Evolutionary conservation across 2,888 invertebrate genomes (phyloP).

Genomic region (Apotomis turbidana): DNA sequence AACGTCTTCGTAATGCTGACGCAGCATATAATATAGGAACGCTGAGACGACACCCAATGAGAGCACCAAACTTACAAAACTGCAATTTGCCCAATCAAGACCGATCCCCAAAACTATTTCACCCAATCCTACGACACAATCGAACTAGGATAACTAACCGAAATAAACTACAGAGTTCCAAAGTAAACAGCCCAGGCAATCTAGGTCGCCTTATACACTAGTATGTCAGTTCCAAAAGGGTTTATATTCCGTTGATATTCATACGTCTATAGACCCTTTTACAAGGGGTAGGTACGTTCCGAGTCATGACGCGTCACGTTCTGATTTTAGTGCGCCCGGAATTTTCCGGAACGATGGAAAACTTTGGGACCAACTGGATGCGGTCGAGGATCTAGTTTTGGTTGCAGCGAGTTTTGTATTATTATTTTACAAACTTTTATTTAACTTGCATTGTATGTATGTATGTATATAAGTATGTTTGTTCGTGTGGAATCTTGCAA

Average conservation of each 20-base stretch:
- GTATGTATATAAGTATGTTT: too few relatives aligned
- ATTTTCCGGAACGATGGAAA: slow-evolving; percentile 2
- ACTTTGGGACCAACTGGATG: background rate
- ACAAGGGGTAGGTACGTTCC: background rate
- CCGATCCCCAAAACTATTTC: background rate
- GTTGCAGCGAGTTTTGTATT: background rate
- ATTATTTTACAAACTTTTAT: too few relatives aligned
- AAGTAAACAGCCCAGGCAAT: slow-evolving; percentile 34
- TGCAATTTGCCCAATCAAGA: background rate
- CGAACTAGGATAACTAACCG: slow-evolving; percentile 16
- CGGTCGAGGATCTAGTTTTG: background rate
- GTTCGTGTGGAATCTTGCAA: too few relatives aligned
- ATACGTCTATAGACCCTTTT: slow-evolving; percentile 8
- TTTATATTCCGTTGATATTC: background rate
- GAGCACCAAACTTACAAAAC: background rate
- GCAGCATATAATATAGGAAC: too few relatives aligned
- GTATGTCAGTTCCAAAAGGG: background rate
- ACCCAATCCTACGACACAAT: background rate
- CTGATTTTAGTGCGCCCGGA: slow-evolving; percentile 16
- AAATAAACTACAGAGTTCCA: slow-evolving; percentile 1
- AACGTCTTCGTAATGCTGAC: too few relatives aligned
- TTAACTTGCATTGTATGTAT: too few relatives aligned
- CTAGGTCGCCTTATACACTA: slow-evolving; percentile 43
- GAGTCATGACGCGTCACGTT: slow-evolving; percentile 18
- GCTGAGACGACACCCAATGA: too few relatives aligned